Conservation (phyloP, 2,888 invertebrate species). For the Thymelicus lineola region DNA sequence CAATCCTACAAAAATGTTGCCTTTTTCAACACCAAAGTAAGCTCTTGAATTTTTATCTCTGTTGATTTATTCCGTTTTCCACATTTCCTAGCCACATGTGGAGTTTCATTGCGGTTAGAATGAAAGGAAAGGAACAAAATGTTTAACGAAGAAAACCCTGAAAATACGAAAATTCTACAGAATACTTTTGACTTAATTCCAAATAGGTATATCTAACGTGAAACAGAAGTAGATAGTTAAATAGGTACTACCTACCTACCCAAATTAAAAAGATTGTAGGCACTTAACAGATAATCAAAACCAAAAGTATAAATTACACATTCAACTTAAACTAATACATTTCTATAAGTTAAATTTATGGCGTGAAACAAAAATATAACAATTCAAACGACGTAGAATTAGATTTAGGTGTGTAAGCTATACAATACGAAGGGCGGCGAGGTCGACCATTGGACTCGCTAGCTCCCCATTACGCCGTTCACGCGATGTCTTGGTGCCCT, state of each 20-base stretch:
- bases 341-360: background rate
- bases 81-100: constrained; percentile 3
- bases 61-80: constrained; percentile 4
- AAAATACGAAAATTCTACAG: background rate
- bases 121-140: constrained; percentile 8
- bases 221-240: too few species aligned
- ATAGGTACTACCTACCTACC: too few species aligned
- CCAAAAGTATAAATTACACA: background rate
- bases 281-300: too few species aligned
- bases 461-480: constrained; percentile 64
- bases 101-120: constrained; percentile 9
- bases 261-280: too few species aligned
- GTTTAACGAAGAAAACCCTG: background rate
- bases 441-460: constrained; percentile 65
- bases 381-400: constrained; percentile 13
- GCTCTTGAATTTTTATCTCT: background rate
- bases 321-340: background rate
- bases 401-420: constrained; percentile 38
- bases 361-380: constrained; percentile 9
- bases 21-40: background rate
- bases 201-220: too few species aligned
- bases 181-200: too few species aligned
- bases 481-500: constrained; percentile 72
- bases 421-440: constrained; percentile 48
- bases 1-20: constrained; percentile 1